Conservation (phyloP, 2,888 invertebrate species). For the Macrophya alboannulata region DNA sequence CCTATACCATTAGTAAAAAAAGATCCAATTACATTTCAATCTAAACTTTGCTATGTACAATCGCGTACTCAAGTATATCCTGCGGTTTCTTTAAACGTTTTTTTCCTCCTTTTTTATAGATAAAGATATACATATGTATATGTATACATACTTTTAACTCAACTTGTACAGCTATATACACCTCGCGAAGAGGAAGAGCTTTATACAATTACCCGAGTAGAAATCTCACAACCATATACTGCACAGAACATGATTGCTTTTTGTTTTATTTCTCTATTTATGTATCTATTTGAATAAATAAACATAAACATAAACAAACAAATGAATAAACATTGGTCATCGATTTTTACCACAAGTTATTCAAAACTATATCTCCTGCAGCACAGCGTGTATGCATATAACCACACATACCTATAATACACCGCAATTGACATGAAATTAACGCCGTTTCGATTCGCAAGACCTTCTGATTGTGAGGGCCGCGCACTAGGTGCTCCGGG, state of each 20-base stretch:
- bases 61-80: background rate
- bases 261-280: background rate
- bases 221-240: background rate
- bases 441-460: conserved; percentile 28
- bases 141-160: background rate
- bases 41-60: background rate
- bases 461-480: conserved; percentile 42
- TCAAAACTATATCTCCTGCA: background rate
- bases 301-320: conserved; percentile 15
- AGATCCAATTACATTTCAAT: conserved; percentile 48
- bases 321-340: background rate
- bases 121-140: background rate
- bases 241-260: background rate
- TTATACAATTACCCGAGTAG: conserved; percentile 2
- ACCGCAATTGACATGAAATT: background rate
- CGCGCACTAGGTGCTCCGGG: conserved; percentile 5
- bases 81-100: conserved; percentile 22
- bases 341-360: background rate
- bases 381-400: no score
- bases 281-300: background rate
- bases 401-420: conserved; percentile 3
- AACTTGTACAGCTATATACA: background rate
- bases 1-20: conserved; percentile 14
- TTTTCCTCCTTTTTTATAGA: background rate
- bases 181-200: background rate